Base-by-base conservation (phyloP, 1,140 invertebrate genomes). In the Artemia franciscana region DNA sequence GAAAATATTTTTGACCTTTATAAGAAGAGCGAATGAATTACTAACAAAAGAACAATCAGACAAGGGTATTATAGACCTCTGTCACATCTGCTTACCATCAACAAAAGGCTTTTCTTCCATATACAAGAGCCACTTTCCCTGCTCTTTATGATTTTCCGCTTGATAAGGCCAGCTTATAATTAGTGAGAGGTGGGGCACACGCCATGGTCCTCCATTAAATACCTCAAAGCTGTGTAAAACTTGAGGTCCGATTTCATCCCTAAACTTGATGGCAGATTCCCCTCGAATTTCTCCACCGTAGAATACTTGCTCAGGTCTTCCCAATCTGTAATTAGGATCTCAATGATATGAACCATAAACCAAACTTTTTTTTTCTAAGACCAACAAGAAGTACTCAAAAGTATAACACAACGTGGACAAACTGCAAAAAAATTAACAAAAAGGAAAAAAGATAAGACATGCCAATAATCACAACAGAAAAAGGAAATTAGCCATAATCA, bases 81-180 rank as follows among this genome's bases (percentile, higher is more conserved):
- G n/a, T n/a, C n/a, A n/a, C n/a, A n/a, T n/a, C n/a, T n/a, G n/a
- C 63, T 76, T 75, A 77, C 82, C 79, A 74, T 85, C 82, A 23
- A 88, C 78, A 9, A 77, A 78, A 7, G 90, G 89, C 5, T 78
- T 67, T 64, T 84, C 82, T 73, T 91, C 89, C 56, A 92, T 76
- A 70, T 95, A 95, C 0, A 94, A 75, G 9, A 95, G 74, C 84
- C 91, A 92, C 72, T 94, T 93, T 56, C 87, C 88, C 67, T 83
- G 77, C 12, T 76, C 70, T 66, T 81, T 82, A 15, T 83, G 79
- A 67, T 83, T 88, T 23, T 84, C 82, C 1, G 93, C 82, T 74
- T 93, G 88, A 69, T 84, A 83, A 0, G 92, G 92, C 91, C 91
- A 94, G 2, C 80, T 78, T 63, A 97, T 85, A 25, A 78, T 75